A percentile compares a stretch with the other conserved stretches of the same genome.
These are phyloP conservation scores for Drosophila pectinifera DNA, from an alignment of 1,140 invertebrate species.

Conservation along the genomic window DNA sequence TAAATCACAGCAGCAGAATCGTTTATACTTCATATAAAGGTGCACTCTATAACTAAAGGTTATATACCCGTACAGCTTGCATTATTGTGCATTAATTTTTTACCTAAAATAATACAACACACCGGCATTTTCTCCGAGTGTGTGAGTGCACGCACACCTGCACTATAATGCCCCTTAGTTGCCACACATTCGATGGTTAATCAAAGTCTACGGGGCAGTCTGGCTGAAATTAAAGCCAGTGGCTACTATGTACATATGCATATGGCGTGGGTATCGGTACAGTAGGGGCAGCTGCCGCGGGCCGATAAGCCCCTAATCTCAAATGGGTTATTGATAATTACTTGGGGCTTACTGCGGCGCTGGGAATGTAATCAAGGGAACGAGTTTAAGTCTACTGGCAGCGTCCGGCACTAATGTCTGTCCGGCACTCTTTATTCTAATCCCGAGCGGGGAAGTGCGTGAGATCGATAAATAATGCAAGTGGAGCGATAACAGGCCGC, in stretches of 20 bases:
- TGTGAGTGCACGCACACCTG: background rate
- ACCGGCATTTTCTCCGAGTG: conserved; percentile 11
- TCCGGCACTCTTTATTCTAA: background rate
- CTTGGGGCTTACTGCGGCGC: background rate
- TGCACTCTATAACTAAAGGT: background rate
- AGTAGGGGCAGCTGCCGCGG: background rate
- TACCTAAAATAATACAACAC: background rate
- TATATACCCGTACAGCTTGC: background rate
- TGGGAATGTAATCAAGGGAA: conserved; percentile 3
- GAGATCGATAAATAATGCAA: background rate
- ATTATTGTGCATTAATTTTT: background rate
- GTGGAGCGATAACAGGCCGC: background rate
- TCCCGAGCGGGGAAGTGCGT: background rate
- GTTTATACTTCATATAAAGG: background rate
- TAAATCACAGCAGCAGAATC: background rate
- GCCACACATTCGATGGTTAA: conserved; percentile 9
- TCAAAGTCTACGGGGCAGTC: conserved; percentile 19
- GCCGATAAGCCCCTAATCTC: conserved; percentile 21
- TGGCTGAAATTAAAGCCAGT: conserved; percentile 4
- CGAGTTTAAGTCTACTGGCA: background rate
- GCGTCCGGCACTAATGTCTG: background rate
- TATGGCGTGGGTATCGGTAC: background rate
- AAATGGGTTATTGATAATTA: conserved; percentile 26
- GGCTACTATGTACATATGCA: background rate
- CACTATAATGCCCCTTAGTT: background rate